Percentiles rank a stretch among this genome's conserved stretches.
Evolutionary conservation across 2,888 invertebrate genomes (phyloP).

Genomic region (Eupeodes latifasciatus): DNA sequence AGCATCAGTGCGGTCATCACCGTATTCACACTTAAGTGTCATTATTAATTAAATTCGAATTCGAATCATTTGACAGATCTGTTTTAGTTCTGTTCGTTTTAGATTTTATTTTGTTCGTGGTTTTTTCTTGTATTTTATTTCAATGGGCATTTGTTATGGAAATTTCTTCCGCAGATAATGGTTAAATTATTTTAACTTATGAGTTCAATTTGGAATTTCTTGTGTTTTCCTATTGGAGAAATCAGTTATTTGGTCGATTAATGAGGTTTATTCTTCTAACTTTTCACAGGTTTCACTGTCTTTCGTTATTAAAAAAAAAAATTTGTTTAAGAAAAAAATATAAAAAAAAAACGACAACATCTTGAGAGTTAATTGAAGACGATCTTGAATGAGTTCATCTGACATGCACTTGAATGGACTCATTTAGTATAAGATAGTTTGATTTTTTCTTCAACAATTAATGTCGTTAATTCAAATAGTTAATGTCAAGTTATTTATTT

Average conservation of each 20-base stretch:
- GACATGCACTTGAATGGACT: conserved; percentile 39
- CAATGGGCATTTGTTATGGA: conserved; percentile 34
- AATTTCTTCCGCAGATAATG: conserved; percentile 32
- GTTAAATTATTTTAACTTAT: conserved; percentile 53
- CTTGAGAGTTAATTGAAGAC: not conserved
- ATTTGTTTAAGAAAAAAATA: not conserved
- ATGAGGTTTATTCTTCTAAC: conserved; percentile 4
- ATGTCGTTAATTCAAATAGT: conserved; percentile 12
- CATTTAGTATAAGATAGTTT: conserved; percentile 9
- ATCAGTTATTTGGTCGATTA: conserved; percentile 29
- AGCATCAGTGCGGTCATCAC: no score
- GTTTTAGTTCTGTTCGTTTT: conserved; percentile 18
- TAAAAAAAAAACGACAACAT: not conserved
- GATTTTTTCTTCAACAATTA: conserved; percentile 13
- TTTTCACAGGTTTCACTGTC: not conserved
- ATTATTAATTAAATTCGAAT: conserved; percentile 65
- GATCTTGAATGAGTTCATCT: conserved; percentile 10
- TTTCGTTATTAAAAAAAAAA: not conserved
- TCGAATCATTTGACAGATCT: conserved; percentile 64
- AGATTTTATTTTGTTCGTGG: not conserved
- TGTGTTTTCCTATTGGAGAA: conserved; percentile 24
- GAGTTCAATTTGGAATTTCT: conserved; percentile 58
- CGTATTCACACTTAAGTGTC: conserved; percentile 56
- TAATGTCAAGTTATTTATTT: conserved; percentile 16
- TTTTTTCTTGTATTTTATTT: not conserved